Base-by-base conservation (phyloP, 2,113 vertebrate genomes). In the Coryphaenoides rupestris region DNA sequence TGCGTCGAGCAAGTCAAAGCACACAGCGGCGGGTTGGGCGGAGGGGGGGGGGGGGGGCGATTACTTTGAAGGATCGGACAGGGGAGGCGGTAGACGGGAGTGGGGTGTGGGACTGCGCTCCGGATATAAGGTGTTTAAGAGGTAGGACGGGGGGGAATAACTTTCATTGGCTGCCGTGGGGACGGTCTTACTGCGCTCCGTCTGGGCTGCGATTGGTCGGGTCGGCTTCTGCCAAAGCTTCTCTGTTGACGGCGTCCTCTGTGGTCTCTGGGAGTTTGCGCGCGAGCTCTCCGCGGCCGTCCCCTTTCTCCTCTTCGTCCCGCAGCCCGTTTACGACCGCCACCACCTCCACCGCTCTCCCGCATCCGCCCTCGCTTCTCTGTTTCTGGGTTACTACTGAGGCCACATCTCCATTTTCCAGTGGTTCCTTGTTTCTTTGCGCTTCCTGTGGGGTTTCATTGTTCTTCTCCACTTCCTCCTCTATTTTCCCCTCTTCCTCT, bases 241-340 rank as follows among this genome's bases (percentile, higher is more conserved):
- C 79, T 17, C 1, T 19, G 1, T n/a, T 59, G 15, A 61, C 63
- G 2, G 69, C 68, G 45, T 77, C 77, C 45, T 64, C 78, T 16
- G 33, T 40, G 55, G 62, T 63, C 71, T n/a, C 33, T 52, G 45
- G 66, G 55, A 50, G 54, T 61, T 73, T 57, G 65, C 62, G 54
- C 5, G 9, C 21, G 3, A 15, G 6, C 40, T 65, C 79, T 59
- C 58, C 67, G 1, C 33, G 40, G 60, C 59, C 33, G 2, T 45
- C 74, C 63, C 70, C 52, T 24, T 66, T 64, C 53, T 84, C 82
- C 7, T 80, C 73, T 0, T 81, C 75, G 0, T 52, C 75, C 56
- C 73, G 79, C 2, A 85, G 52, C 40, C 81, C 82, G 14, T 85
- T 85, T 65, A 83, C 84, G 0, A 74, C 66, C 46, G 5, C 55